Percentiles rank a stretch among this genome's conserved stretches.
Conservation (phyloP, 2,888 invertebrate genomes). For the Cantharis rufa region DNA sequence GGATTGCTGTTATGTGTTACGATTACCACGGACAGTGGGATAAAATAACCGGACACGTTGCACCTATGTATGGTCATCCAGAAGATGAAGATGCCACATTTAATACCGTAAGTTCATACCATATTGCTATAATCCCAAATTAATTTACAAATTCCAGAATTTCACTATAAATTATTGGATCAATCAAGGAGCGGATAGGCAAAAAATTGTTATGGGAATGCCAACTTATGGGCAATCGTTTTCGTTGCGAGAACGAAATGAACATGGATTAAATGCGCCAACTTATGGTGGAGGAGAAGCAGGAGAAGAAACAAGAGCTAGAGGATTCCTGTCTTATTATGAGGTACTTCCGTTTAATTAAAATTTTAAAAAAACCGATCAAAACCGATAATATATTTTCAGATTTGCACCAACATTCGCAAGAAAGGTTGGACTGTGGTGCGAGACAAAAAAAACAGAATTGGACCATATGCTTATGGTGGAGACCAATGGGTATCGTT, state of each 20-base stretch:
- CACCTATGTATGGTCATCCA: conserved; percentile 81
- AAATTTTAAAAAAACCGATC: not conserved
- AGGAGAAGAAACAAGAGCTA: conserved; percentile 83
- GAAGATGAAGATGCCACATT: conserved; percentile 75
- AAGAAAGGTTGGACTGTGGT: conserved; percentile 75
- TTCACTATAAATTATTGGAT: conserved; percentile 89
- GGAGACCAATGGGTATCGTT: conserved; percentile 93
- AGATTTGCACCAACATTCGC: conserved; percentile 82
- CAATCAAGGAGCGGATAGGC: conserved; percentile 74
- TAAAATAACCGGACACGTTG: conserved; percentile 85
- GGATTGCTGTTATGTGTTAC: conserved; percentile 91
- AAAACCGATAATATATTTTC: conserved; percentile 20
- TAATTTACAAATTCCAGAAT: conserved; percentile 63
- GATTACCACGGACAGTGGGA: conserved; percentile 94
- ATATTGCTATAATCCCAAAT: not conserved
- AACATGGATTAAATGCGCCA: conserved; percentile 72
- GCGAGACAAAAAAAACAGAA: conserved; percentile 76
- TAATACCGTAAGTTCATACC: conserved; percentile 66
- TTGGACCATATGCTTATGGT: conserved; percentile 85
- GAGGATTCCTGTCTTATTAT: conserved; percentile 87
- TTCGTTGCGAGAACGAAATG: conserved; percentile 70
- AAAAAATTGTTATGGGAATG: conserved; percentile 83
- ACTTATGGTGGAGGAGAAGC: conserved; percentile 88
- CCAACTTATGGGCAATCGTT: conserved; percentile 91
- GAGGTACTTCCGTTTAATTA: conserved; percentile 63